Conservation (phyloP, 2,797 vertebrate species). For the Sciaenops ocellatus region DNA sequence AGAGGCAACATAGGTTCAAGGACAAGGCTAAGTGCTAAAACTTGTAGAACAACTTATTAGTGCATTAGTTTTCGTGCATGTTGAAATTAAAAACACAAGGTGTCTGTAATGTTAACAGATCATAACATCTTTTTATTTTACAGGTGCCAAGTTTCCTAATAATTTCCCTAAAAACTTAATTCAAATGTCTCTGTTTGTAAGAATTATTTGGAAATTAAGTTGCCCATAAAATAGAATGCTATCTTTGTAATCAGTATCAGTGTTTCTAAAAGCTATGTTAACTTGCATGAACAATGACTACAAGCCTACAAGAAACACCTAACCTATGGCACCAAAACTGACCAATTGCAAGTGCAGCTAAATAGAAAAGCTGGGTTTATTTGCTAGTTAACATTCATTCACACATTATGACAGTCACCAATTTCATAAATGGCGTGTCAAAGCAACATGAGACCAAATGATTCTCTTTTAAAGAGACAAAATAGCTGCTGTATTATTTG, state of each 20-base stretch:
- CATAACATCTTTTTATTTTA: background rate
- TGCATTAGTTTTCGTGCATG: constrained; percentile 3
- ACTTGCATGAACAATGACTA: background rate
- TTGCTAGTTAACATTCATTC: background rate
- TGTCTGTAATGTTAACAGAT: background rate
- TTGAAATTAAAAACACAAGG: background rate
- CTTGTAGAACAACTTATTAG: background rate
- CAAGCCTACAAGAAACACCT: background rate
- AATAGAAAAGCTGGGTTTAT: background rate
- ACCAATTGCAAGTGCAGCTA: background rate
- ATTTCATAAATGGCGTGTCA: background rate
- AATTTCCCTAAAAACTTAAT: background rate
- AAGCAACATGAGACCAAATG: background rate
- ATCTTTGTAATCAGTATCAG: background rate
- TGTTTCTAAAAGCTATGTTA: background rate
- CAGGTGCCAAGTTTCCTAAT: background rate
- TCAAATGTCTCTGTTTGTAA: background rate
- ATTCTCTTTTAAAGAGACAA: background rate
- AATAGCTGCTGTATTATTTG: background rate
- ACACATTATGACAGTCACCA: background rate
- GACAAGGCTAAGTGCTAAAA: background rate
- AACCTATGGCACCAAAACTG: background rate
- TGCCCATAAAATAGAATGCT: background rate
- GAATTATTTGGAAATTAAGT: background rate
- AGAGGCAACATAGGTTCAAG: constrained; percentile 6